Percentiles rank a stretch among this genome's conserved stretches.
phyloP scores from a whole-genome alignment of 37 sponge, comb jelly and placozoan genomes.

The Oscarella lobularis region DNA sequence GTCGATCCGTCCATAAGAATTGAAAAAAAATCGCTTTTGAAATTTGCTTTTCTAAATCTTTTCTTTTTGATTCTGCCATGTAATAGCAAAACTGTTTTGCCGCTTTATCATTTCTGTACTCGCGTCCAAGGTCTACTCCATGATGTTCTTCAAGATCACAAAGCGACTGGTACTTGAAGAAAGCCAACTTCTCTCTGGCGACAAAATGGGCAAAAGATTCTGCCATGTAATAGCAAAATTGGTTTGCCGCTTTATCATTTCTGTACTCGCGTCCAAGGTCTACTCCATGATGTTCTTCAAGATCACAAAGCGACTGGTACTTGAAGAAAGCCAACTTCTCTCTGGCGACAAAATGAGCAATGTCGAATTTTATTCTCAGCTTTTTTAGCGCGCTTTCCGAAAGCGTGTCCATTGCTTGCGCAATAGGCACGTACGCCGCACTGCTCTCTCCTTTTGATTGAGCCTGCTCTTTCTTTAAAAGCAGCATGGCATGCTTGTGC shows the following conservation, averaged over 20 bases:
- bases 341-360: constrained; percentile 42
- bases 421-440: constrained; percentile 33
- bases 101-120: too few relatives aligned
- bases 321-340: constrained; percentile 36
- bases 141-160: too few relatives aligned
- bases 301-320: constrained; percentile 20
- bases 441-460: constrained; percentile 6
- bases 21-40: too few relatives aligned
- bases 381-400: constrained; percentile 20
- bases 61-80: too few relatives aligned
- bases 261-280: constrained; percentile 24
- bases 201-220: too few relatives aligned
- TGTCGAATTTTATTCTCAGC: constrained; percentile 33
- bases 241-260: constrained; percentile 32
- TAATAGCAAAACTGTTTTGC: too few relatives aligned
- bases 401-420: constrained; percentile 15
- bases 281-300: constrained; percentile 50
- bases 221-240: too few relatives aligned
- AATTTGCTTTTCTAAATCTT: too few relatives aligned
- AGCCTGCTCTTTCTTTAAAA: constrained; percentile 22
- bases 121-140: too few relatives aligned
- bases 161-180: too few relatives aligned
- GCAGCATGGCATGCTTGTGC: constrained; percentile 31
- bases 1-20: too few relatives aligned
- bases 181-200: too few relatives aligned